Evolutionary conservation across 2,113 vertebrate genomes (phyloP), one percentile per base, ranked within the genome.

Genomic region (Peromyscus maniculatus): DNA sequence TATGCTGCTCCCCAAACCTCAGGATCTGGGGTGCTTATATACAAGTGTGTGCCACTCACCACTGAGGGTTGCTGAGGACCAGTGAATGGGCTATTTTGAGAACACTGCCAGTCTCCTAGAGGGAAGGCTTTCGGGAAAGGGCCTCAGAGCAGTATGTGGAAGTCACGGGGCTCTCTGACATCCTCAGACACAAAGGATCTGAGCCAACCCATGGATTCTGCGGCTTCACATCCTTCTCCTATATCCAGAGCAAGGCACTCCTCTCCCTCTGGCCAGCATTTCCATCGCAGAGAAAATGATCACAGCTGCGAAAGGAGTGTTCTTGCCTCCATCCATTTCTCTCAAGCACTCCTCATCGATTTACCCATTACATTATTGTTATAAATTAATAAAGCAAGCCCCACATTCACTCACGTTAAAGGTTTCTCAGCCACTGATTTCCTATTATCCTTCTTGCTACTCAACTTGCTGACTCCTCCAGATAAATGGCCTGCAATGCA

Each of bases 331-430:
- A 92, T 94, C 88, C 87, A 95, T 92, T 98, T 96, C 91, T 97
- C 71, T 93, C 96, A 67, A 94, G 94, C 74, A 94, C 46, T 92
- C 86, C 92, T 89, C 95, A 98, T 94, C 98, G 98, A 98, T 98
- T 98, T 98, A 97, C 94, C 88, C 91, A 95, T 93, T 98, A 91
- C 43, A 17, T 98, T 98, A 98, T 97, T 91, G 92, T 98, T 98
- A 98, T 96, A 98, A 98, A 99, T 98, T 98, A 98, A 98, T 98
- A 98, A 98, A 98, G 96, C 96, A 98, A 98, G 83, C 80, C 72
- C 79, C 11, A 7, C 10, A 31, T 98, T 98, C 97, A 98, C 98
- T 97, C 94, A 97, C 96, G 98, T 98, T 98, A 98, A 98, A 97
- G 93, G 94, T 98, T 98, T 98, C 98, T 98, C 97, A 97, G 96